Conservation (phyloP, 2,888 invertebrate genomes). For the Andrena marginata region DNA sequence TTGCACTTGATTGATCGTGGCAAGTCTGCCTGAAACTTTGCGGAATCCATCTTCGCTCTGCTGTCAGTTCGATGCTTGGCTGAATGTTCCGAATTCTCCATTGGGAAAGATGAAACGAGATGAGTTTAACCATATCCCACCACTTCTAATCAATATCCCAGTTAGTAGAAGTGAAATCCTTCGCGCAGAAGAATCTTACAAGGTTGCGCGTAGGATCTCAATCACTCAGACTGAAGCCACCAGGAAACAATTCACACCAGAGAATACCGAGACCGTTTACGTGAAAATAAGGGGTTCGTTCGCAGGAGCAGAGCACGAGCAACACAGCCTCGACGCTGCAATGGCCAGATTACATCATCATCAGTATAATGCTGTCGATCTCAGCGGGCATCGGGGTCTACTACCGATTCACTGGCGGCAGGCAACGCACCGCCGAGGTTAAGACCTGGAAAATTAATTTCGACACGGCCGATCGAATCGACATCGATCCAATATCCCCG, state of each 20-base stretch:
- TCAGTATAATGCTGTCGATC: conserved; percentile 89
- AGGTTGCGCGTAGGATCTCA: neutral
- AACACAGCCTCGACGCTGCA: conserved; percentile 56
- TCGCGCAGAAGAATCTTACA: neutral
- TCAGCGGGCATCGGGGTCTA: conserved; percentile 93
- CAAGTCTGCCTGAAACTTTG: too few species aligned
- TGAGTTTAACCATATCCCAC: too few species aligned
- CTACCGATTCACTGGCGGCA: conserved; percentile 94
- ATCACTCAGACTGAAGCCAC: neutral
- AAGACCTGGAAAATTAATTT: conserved; percentile 67
- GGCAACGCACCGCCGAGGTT: conserved; percentile 93
- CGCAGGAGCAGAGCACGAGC: conserved; percentile 39
- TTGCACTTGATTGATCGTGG: too few species aligned
- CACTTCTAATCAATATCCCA: too few species aligned
- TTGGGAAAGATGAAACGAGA: neutral
- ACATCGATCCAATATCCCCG: conserved; percentile 39
- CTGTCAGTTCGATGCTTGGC: neutral
- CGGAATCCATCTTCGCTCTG: too few species aligned
- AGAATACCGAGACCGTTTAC: neutral
- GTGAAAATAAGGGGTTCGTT: conserved; percentile 19
- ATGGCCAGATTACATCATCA: conserved; percentile 90
- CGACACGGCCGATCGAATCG: conserved; percentile 46
- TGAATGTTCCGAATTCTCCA: neutral
- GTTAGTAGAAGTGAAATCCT: too few species aligned
- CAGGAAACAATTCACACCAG: neutral